Evolutionary conservation across 2,888 invertebrate genomes (phyloP), one percentile per base, ranked within the genome.

Genomic region (Leptinotarsa peninsularis): DNA sequence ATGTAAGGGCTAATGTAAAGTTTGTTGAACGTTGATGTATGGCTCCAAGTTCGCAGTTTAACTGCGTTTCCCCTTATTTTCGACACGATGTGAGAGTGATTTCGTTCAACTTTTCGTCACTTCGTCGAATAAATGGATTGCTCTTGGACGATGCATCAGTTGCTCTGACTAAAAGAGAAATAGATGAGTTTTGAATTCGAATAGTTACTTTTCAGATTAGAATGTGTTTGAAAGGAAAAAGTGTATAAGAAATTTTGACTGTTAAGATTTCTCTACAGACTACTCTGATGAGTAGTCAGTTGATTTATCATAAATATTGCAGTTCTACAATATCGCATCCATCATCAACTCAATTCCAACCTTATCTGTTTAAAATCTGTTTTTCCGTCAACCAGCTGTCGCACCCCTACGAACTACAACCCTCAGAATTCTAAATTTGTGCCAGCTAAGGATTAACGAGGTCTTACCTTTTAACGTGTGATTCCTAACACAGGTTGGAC

Each of bases 1-100:
- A 82, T 83, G 81, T 84, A 82, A 83, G 82, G 82, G 83, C 83
- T 83, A 84, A 84, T 85, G 84, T 83, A 81, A 81, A 80, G 81
- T 82, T 82, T 81, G 80, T 76, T 72, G 69, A 72, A 80, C 77
- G 78, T 82, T 83, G 82, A 83, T 83, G 81, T 81, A 83, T 82
- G 78, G 76, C 72, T 73, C 76, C 80, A 79, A 75, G 78, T 76
- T 76, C 76, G 76, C 79, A 81, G 78, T 82, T 81, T 79, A 82
- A 82, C 82, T 79, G 76, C 79, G 69, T 76, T 74, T 78, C 33
- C 71, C 74, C 69, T 76, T 67, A 72, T 79, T 77, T 79, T 78
- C 69, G 67, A 67, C 77, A 66, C 74, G 66, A 72, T 66, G 66
- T 17, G 56, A 58, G 49, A 71, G 70, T 70, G 58, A 76, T 70